Evolutionary conservation across 92 coral and sea anemone species (phyloP), one percentile per base, ranked within the genome.

Genomic region (Heliopora coerulea): DNA sequence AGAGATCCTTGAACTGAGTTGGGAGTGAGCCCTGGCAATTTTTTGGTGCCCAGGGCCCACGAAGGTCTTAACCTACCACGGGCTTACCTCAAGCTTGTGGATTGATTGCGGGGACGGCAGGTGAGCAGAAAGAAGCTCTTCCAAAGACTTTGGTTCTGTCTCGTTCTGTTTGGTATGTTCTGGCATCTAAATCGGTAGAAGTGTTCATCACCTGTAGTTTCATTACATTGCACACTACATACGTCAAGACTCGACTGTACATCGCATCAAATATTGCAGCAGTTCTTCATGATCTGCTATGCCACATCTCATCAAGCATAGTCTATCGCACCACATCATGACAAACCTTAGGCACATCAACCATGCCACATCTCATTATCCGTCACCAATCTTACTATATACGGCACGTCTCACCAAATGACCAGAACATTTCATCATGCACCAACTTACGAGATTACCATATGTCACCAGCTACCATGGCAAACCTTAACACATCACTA

Each of bases 41-140:
- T n/a, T n/a, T n/a, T n/a, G n/a, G n/a, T n/a, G n/a, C n/a, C n/a
- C n/a, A n/a, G n/a, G n/a, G n/a, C n/a, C n/a, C n/a, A n/a, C n/a
- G n/a, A n/a, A n/a, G n/a, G n/a, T n/a, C n/a, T n/a, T n/a, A n/a
- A n/a, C n/a, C n/a, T n/a, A n/a, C n/a, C n/a, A n/a, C n/a, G n/a
- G n/a, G n/a, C 5, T 28, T 78, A 84, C 91, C 86, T 89, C 96
- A 1, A 95, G 78, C 62, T 80, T 73, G 46, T 95, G 99, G 21
- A 65, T 79, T 8, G 91, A 88, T 64, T 72, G 32, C 31, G 79
- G 77, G 52, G 39, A 62, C 20, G 90, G 89, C n/a, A 82, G 62
- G 30, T 87, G 82, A 56, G 88, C 89, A 65, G 85, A 75, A 78
- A 95, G 33, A 25, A 87, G 72, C 34, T 95, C 96, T 59, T 95